Conservation (phyloP, 2,113 vertebrate genomes). For the Zapus hudsonius region DNA sequence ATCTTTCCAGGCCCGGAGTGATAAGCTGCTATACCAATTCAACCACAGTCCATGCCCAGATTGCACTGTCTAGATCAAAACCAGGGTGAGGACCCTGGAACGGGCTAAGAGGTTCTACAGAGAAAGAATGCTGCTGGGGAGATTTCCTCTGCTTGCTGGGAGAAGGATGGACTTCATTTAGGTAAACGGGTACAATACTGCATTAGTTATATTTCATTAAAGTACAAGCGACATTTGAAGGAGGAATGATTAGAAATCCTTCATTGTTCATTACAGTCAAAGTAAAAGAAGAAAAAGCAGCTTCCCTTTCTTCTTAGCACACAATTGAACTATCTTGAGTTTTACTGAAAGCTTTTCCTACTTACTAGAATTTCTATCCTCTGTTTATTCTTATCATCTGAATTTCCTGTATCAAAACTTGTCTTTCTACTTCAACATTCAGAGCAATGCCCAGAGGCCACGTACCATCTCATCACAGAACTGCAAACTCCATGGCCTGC, state of each 20-base stretch:
- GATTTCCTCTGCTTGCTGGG: background rate
- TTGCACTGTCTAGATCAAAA: background rate
- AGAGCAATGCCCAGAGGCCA: background rate
- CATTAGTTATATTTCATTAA: background rate
- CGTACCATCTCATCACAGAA: background rate
- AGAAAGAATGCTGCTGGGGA: background rate
- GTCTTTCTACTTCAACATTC: background rate
- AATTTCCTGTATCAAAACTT: background rate
- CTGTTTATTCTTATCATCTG: background rate
- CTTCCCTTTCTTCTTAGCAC: background rate
- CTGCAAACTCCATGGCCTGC: background rate
- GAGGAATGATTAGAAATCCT: background rate
- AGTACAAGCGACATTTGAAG: background rate
- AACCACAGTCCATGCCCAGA: slow-evolving; percentile 28
- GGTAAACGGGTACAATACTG: background rate
- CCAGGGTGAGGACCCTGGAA: background rate
- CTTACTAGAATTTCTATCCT: background rate
- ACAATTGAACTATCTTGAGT: slow-evolving; percentile 9
- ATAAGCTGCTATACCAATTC: background rate
- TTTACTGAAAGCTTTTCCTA: slow-evolving; percentile 34
- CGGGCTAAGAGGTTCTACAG: background rate
- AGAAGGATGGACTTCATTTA: background rate
- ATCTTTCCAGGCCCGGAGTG: background rate
- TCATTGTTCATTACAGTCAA: background rate
- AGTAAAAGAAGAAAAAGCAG: background rate